Evolutionary conservation across 64 coral and sea anemone genomes (phyloP).

Genomic region (Dendrophyllia cribrosa): DNA sequence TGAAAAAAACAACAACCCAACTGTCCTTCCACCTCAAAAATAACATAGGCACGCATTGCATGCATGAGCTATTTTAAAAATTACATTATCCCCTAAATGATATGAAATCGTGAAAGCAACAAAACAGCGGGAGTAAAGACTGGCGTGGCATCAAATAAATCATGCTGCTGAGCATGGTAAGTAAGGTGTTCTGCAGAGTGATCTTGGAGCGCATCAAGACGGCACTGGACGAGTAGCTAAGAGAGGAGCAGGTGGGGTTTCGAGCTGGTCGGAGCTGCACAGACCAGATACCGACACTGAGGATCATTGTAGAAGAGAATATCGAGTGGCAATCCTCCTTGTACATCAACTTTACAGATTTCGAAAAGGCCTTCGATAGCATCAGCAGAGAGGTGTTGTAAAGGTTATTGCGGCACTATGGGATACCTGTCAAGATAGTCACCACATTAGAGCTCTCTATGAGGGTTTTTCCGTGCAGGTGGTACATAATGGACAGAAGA

Average conservation of each 20-base stretch:
- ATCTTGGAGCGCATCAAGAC: slow-evolving; percentile 26
- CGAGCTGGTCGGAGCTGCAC: slow-evolving; percentile 41
- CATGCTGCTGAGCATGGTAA: slow-evolving; percentile 47
- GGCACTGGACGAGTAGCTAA: slow-evolving; percentile 40
- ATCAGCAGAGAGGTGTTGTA: slow-evolving; percentile 45
- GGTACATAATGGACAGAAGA: slow-evolving; percentile 36
- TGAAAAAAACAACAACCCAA: no score
- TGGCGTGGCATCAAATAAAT: slow-evolving; percentile 50
- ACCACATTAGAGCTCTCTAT: slow-evolving; percentile 29
- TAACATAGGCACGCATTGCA: no score
- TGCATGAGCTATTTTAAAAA: no score
- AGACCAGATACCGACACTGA: slow-evolving; percentile 19
- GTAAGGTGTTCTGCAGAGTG: slow-evolving; percentile 52
- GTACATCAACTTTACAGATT: slow-evolving; percentile 57
- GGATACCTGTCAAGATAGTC: slow-evolving; percentile 21
- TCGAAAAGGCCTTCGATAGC: slow-evolving; percentile 50
- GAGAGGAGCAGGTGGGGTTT: slow-evolving; percentile 21
- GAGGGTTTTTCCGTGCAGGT: slow-evolving; percentile 26
- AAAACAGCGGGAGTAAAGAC: slow-evolving; percentile 6
- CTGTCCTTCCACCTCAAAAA: no score
- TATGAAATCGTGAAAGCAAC: no score
- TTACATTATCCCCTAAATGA: no score
- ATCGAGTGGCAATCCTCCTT: slow-evolving; percentile 45
- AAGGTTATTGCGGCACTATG: slow-evolving; percentile 39
- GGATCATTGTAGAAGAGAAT: slow-evolving; percentile 30